Conservation (phyloP, 2,113 vertebrate genomes). For the Heterocephalus glaber region DNA sequence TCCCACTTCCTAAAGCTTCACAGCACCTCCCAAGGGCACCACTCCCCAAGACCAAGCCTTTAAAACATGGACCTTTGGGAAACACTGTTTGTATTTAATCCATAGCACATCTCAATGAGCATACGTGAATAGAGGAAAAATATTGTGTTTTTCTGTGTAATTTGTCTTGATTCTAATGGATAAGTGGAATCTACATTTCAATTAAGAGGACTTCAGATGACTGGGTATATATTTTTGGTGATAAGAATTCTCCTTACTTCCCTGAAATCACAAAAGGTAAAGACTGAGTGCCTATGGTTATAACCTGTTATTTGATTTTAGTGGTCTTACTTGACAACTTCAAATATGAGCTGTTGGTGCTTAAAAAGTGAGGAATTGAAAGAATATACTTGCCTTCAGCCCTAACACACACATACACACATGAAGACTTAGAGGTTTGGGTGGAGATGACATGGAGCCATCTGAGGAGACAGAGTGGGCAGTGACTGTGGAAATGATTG, state of each 20-base stretch:
- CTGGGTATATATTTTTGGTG: not conserved
- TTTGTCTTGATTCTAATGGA: not conserved
- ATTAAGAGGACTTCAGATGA: not conserved
- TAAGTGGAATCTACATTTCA: not conserved
- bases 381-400: not conserved
- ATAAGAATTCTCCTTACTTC: not conserved
- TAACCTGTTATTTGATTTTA: not conserved
- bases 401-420: too few relatives aligned
- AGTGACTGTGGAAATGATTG: not conserved
- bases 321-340: not conserved
- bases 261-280: not conserved
- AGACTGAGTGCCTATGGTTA: not conserved
- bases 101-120: not conserved
- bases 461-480: not conserved
- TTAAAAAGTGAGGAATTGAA: not conserved
- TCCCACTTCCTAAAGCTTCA: not conserved
- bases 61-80: too few relatives aligned
- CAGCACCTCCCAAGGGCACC: too few relatives aligned
- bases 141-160: not conserved
- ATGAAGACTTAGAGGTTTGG: not conserved
- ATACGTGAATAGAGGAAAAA: not conserved
- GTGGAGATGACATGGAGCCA: not conserved
- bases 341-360: not conserved
- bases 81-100: too few relatives aligned
- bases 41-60: too few relatives aligned